Percentiles rank a stretch among this genome's conserved stretches.
Evolutionary conservation across 2,888 invertebrate species (phyloP).

Genomic region (Drosophila leonis): DNA sequence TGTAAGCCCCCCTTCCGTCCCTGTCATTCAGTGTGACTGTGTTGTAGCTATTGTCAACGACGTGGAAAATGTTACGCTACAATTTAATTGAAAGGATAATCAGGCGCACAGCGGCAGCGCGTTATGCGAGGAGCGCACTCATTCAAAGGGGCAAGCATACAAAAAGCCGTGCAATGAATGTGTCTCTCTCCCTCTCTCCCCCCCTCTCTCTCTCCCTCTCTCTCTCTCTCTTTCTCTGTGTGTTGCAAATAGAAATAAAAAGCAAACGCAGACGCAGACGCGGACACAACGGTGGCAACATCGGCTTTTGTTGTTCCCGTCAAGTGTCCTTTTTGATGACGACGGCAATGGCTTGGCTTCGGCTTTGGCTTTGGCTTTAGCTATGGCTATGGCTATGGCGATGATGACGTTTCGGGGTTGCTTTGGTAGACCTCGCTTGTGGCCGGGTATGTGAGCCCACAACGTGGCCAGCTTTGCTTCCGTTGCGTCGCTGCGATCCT

Average conservation of each 20-base stretch:
- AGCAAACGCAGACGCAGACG: slow-evolving; percentile 39
- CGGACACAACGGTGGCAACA: slow-evolving; percentile 58
- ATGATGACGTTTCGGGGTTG: slow-evolving; percentile 76
- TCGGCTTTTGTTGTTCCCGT: slow-evolving; percentile 75
- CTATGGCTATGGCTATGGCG: slow-evolving; percentile 2
- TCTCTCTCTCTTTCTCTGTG: slow-evolving; percentile 6
- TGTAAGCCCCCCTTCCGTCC: slow-evolving; percentile 7
- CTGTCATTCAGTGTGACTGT: slow-evolving; percentile 31
- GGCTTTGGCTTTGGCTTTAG: slow-evolving; percentile 13
- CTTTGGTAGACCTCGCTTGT: slow-evolving; percentile 83
- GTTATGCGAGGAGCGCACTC: slow-evolving; percentile 63
- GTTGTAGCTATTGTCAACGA: slow-evolving; percentile 65
- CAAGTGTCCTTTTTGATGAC: slow-evolving; percentile 79
- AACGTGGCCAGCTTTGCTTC: slow-evolving; percentile 75
- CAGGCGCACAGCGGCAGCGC: slow-evolving; percentile 70
- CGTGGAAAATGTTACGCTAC: slow-evolving; percentile 83
- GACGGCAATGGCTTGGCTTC: slow-evolving; percentile 27
- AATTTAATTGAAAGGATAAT: slow-evolving; percentile 83
- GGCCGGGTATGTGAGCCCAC: slow-evolving; percentile 82
- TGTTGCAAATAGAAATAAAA: slow-evolving; percentile 76
- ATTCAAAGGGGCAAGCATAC: slow-evolving; percentile 36
- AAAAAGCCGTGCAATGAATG: slow-evolving; percentile 65
- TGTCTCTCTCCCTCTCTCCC: slow-evolving; percentile 13
- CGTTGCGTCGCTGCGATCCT: slow-evolving; percentile 59
- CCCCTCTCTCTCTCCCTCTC: neutral